A percentile compares a stretch with the other conserved stretches of the same genome.
Conservation (phyloP, 2,888 invertebrate genomes). For the Sphaeridia pumilis region DNA sequence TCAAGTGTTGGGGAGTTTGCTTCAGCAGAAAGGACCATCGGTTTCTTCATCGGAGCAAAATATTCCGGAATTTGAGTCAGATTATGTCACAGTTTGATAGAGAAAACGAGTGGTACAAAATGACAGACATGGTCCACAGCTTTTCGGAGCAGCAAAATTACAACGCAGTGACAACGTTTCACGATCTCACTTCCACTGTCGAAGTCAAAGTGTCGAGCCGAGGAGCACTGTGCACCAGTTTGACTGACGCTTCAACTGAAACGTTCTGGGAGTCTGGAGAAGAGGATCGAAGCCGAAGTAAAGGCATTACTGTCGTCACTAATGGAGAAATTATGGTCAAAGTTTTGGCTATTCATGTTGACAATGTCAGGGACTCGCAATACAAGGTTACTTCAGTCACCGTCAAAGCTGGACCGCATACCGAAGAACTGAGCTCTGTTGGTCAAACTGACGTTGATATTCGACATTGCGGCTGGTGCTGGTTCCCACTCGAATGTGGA, state of each 20-base stretch:
- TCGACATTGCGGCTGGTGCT: constrained; percentile 80
- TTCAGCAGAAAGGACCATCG: constrained; percentile 81
- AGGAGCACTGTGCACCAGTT: constrained; percentile 82
- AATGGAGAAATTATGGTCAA: constrained; percentile 54
- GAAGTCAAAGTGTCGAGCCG: constrained; percentile 84
- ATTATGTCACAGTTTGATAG: constrained; percentile 87
- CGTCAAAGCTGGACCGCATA: constrained; percentile 70
- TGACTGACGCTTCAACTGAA: constrained; percentile 88
- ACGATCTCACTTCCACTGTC: constrained; percentile 59
- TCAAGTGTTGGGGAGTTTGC: constrained; percentile 83
- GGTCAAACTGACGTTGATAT: constrained; percentile 74
- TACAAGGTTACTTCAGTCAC: constrained; percentile 76
- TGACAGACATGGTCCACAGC: constrained; percentile 1
- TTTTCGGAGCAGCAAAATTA: constrained; percentile 1
- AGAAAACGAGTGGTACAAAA: constrained; percentile 45
- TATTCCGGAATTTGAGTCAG: constrained; percentile 91
- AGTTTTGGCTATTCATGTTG: constrained; percentile 77
- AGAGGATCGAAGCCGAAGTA: constrained; percentile 82
- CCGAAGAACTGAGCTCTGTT: constrained; percentile 68
- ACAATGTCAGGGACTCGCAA: constrained; percentile 81
- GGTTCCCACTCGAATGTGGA: constrained; percentile 62
- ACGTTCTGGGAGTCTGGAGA: constrained; percentile 99
- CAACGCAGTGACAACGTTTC: constrained; percentile 24
- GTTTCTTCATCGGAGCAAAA: constrained; percentile 82
- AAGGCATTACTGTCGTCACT: constrained; percentile 62